Conservation (phyloP, 2,113 vertebrate species). For the Capra hircus region DNA sequence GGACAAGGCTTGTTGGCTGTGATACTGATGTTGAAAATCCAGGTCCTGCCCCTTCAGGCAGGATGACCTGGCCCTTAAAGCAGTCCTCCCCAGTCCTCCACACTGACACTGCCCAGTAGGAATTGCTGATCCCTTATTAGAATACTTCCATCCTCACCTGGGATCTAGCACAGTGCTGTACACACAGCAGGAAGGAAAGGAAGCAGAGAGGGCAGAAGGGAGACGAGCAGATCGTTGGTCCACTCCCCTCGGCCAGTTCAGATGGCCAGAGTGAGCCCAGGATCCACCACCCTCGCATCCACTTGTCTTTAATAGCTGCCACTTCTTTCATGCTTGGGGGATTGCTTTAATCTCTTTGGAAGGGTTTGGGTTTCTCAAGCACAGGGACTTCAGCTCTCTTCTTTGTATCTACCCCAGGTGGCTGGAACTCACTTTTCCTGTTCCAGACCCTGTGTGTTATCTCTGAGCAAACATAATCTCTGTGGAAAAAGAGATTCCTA, state of each 20-base stretch:
- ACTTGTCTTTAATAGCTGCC: neutral
- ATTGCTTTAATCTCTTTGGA: neutral
- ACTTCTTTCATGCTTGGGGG: neutral
- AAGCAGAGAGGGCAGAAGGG: neutral
- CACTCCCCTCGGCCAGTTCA: neutral
- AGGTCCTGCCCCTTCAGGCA: neutral
- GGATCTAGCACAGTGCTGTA: neutral
- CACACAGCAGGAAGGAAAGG: neutral
- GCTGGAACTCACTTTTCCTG: neutral
- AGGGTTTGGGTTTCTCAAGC: neutral
- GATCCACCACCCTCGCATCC: neutral
- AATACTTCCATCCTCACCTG: neutral
- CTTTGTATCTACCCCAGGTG: neutral
- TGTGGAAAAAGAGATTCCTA: neutral
- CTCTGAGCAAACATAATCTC: neutral
- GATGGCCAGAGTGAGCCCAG: neutral
- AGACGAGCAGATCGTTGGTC: neutral
- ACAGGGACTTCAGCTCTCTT: neutral
- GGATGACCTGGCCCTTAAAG: neutral
- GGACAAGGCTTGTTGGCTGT: neutral
- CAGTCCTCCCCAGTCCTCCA: neutral
- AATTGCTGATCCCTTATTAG: neutral
- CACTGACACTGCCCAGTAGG: neutral
- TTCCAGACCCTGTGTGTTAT: neutral
- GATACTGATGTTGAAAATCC: neutral